Conservation (phyloP, 2,888 invertebrate genomes). For the Dasysyrphus tricinctus region DNA sequence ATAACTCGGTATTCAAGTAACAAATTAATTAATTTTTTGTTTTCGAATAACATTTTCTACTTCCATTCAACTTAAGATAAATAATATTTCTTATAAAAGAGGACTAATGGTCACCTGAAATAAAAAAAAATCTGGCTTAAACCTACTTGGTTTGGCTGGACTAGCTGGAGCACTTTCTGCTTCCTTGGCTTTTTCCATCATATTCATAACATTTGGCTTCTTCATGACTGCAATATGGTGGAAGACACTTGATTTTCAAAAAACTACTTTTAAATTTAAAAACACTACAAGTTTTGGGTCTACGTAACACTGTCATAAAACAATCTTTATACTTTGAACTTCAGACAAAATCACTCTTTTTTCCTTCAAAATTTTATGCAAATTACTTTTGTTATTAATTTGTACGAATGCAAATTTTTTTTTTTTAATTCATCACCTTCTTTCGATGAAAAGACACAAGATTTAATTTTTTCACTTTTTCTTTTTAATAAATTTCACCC, state of each 20-base stretch:
- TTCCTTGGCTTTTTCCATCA: constrained; percentile 63
- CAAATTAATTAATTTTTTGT: too few relatives aligned
- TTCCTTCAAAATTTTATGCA: background rate
- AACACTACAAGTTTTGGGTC: background rate
- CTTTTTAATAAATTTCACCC: constrained; percentile 45
- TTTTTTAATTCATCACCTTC: background rate
- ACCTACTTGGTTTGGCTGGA: constrained; percentile 68
- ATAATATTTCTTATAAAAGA: background rate
- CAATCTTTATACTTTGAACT: background rate
- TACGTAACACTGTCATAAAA: background rate
- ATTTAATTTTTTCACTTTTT: background rate
- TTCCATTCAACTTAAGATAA: too few relatives aligned
- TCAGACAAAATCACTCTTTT: background rate
- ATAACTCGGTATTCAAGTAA: too few relatives aligned
- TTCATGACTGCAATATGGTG: constrained; percentile 32
- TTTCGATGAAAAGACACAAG: background rate
- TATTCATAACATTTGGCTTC: constrained; percentile 46
- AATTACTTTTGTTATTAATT: background rate
- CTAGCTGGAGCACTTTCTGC: constrained; percentile 54
- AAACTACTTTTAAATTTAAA: background rate
- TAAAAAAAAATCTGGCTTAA: background rate
- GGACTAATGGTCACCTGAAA: background rate
- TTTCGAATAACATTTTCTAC: too few relatives aligned
- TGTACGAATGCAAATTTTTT: background rate
- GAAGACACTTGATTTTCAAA: constrained; percentile 3